These are phyloP conservation scores for Dione juno DNA, from an alignment of 2,888 invertebrate species.

Conservation along the genomic window DNA sequence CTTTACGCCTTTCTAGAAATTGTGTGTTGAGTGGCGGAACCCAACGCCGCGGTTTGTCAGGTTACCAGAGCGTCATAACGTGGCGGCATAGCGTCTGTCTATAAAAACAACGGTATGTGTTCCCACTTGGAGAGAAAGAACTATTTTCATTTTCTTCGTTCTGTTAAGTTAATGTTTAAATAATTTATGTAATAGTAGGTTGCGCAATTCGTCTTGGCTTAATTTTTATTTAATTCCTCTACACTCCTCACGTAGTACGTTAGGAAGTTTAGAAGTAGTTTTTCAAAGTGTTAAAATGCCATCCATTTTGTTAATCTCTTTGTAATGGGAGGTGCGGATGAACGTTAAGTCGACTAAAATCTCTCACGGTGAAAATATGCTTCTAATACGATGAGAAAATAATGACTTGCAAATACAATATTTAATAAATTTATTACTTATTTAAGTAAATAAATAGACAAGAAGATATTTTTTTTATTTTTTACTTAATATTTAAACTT, in stretches of 20 bases:
- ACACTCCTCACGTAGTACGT: background rate
- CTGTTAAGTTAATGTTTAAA: background rate
- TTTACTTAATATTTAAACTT: too few relatives aligned
- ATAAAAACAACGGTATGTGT: too few relatives aligned
- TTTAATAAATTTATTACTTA: background rate
- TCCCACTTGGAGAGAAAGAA: too few relatives aligned
- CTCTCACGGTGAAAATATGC: background rate
- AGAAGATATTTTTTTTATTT: too few relatives aligned
- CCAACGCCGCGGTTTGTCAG: too few relatives aligned
- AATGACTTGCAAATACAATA: background rate
- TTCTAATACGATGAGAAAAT: background rate
- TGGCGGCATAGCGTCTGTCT: too few relatives aligned
- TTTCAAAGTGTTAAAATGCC: slow-evolving; percentile 33
- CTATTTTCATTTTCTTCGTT: too few relatives aligned
- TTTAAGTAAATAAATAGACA: background rate
- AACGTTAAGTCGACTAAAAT: slow-evolving; percentile 32
- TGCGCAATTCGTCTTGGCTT: background rate
- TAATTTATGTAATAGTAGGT: background rate
- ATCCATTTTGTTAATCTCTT: slow-evolving; percentile 38
- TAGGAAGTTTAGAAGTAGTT: slow-evolving; percentile 16
- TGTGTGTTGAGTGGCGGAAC: too few relatives aligned
- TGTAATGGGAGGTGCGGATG: slow-evolving; percentile 36
- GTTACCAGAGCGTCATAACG: too few relatives aligned
- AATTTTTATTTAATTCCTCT: background rate
- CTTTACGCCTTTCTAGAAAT: too few relatives aligned